Evolutionary conservation across 35 echinoderm and acorn worm genomes (phyloP).

Genomic region (Strongylocentrotus purpuratus): DNA sequence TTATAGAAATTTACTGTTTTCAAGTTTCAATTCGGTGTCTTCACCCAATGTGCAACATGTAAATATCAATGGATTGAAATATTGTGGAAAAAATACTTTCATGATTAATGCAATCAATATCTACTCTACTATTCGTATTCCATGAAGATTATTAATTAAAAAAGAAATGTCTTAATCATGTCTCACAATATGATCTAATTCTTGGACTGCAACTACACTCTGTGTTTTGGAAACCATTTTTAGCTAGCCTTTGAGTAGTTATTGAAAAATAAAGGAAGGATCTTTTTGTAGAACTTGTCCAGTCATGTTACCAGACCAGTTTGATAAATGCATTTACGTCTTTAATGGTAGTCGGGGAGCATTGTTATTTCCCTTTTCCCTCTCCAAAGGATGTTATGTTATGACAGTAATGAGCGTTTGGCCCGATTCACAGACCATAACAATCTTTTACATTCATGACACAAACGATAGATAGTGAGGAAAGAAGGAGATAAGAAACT

Average conservation of each 20-base stretch:
- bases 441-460: background rate
- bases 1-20: background rate
- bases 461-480: background rate
- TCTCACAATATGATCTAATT: background rate
- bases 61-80: background rate
- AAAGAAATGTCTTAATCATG: background rate
- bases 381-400: background rate
- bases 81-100: background rate
- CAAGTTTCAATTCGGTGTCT: background rate
- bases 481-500: background rate
- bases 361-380: background rate
- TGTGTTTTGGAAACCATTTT: background rate
- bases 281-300: background rate
- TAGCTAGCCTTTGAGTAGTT: background rate
- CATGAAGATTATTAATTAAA: background rate
- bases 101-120: background rate
- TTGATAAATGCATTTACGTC: too few species aligned
- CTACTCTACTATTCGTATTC: background rate
- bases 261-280: background rate
- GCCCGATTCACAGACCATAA: slow-evolving; percentile 8
- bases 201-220: background rate
- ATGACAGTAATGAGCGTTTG: background rate
- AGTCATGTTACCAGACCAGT: background rate
- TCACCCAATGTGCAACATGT: background rate
- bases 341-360: background rate